These are phyloP conservation scores for Lineus longissimus DNA, from an alignment of 1,140 invertebrate genomes.

Conservation along the genomic window DNA sequence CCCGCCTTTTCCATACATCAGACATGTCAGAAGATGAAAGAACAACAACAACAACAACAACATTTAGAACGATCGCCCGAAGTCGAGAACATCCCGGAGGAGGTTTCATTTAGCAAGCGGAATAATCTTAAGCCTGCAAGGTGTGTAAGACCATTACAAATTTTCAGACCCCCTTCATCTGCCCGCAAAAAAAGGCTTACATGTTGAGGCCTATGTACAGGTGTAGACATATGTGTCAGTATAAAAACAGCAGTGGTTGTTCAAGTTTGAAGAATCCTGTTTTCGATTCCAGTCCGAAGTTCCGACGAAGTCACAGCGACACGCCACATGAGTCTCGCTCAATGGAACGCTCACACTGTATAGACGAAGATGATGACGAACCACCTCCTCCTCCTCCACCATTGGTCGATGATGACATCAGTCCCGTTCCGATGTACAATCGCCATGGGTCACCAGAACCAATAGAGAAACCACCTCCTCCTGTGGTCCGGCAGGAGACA, in stretches of 20 bases:
- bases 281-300: not conserved
- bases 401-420: slow-evolving; percentile 10
- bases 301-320: slow-evolving; percentile 6
- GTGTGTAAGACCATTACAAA: not conserved
- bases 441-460: not conserved
- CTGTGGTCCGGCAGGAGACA: not conserved
- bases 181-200: no score
- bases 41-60: not conserved
- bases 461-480: not conserved
- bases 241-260: no score
- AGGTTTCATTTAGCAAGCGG: not conserved
- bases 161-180: no score
- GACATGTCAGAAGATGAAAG: not conserved
- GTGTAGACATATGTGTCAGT: no score
- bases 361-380: slow-evolving; percentile 19
- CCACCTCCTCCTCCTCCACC: slow-evolving; percentile 41
- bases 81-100: slow-evolving; percentile 17
- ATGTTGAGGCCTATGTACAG: no score
- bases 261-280: no score
- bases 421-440: not conserved
- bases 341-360: not conserved
- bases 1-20: slow-evolving; percentile 8
- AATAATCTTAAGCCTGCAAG: not conserved
- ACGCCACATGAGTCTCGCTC: slow-evolving; percentile 4
- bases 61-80: slow-evolving; percentile 17